A percentile compares a stretch with the other conserved stretches of the same genome.
Evolutionary conservation across 2,113 vertebrate genomes (phyloP).

Genomic region (Apodemus sylvaticus): DNA sequence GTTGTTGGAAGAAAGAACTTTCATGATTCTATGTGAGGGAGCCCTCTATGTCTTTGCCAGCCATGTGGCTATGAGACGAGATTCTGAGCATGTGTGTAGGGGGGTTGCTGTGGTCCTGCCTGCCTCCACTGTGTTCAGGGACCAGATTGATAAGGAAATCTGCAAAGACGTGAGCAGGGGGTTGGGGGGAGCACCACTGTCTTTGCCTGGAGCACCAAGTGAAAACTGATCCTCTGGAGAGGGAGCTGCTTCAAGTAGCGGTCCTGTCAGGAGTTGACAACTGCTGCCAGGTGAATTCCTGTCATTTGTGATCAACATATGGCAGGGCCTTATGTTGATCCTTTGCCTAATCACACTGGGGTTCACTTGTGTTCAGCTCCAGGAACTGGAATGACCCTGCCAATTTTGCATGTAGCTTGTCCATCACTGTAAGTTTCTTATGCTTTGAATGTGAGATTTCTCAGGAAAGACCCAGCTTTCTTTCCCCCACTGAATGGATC

Average conservation of each 20-base stretch:
- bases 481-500: background rate
- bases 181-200: background rate
- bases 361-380: background rate
- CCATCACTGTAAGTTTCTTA: background rate
- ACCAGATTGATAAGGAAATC: background rate
- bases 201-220: background rate
- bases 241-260: background rate
- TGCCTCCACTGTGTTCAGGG: background rate
- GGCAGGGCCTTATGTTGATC: background rate
- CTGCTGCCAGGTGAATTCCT: background rate
- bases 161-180: background rate
- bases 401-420: background rate
- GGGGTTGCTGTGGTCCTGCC: background rate
- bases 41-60: background rate
- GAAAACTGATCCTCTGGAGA: background rate
- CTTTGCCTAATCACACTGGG: background rate
- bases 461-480: background rate
- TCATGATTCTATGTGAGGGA: background rate
- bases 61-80: background rate
- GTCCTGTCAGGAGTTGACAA: background rate
- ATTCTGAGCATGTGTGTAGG: background rate
- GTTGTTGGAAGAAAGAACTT: background rate
- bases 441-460: constrained; percentile 31
- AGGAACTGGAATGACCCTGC: background rate
- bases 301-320: background rate